These are phyloP conservation scores for Brachylomia viminalis DNA, from an alignment of 2,888 invertebrate genomes.

Conservation along the genomic window DNA sequence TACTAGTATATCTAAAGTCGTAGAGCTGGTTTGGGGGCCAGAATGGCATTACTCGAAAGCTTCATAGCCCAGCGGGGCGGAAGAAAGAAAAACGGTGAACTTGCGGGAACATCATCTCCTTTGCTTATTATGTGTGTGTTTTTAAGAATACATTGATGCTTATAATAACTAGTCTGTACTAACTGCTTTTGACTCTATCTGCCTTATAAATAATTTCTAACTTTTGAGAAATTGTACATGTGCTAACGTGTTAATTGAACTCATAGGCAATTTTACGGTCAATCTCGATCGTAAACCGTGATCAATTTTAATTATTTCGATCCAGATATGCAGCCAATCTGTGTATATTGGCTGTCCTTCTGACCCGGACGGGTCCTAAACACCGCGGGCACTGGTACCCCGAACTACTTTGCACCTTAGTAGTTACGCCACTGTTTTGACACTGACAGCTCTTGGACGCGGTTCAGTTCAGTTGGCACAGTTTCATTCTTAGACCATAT, in stretches of 20 bases:
- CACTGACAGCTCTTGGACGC: not conserved
- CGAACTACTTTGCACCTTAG: not conserved
- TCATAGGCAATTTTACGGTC: not conserved
- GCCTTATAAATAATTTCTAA: no score
- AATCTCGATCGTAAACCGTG: not conserved
- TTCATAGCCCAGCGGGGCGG: accelerated
- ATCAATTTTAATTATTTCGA: not conserved
- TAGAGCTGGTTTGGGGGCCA: not conserved
- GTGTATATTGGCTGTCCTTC: no score
- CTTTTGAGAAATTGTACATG: not conserved
- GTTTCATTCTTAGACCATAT: not conserved
- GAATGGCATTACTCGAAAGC: not conserved
- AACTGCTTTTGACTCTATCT: not conserved
- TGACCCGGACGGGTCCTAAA: no score
- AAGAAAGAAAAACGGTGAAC: not conserved
- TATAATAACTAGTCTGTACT: not conserved
- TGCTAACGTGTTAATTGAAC: not conserved
- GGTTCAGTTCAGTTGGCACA: not conserved
- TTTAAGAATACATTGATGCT: not conserved
- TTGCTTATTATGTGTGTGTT: not conserved
- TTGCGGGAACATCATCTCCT: no score
- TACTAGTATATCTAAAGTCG: not conserved
- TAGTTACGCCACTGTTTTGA: no score
- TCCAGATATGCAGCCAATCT: not conserved
- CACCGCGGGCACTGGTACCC: no score